These are phyloP conservation scores for Eupithecia vulgata DNA, from an alignment of 2,888 invertebrate genomes.

Conservation along the genomic window DNA sequence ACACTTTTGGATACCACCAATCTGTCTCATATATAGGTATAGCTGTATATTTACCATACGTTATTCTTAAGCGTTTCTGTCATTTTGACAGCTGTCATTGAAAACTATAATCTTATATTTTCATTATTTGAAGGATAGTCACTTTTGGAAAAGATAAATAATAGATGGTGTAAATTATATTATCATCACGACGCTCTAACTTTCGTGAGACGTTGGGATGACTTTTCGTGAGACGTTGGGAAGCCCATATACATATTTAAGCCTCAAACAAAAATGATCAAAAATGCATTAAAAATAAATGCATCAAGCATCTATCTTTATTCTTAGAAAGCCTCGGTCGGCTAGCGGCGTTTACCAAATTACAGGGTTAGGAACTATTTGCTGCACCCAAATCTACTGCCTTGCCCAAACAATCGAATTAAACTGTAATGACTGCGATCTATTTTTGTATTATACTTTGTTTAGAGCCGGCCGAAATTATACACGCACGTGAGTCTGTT, in stretches of 20 bases:
- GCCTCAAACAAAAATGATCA: slow-evolving; percentile 26
- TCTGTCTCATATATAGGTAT: no score
- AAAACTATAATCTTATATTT: no score
- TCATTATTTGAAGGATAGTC: no score
- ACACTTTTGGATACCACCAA: not conserved
- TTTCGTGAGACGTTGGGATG: no score
- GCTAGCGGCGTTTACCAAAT: slow-evolving; percentile 67
- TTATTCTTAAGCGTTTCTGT: no score
- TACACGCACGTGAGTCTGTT: slow-evolving; percentile 33
- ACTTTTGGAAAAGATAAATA: no score
- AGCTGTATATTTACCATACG: no score
- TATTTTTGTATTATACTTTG: slow-evolving; percentile 44
- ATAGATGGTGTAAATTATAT: no score
- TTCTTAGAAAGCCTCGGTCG: slow-evolving; percentile 61
- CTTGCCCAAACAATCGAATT: slow-evolving; percentile 80
- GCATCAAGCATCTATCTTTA: slow-evolving; percentile 46
- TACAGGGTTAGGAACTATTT: slow-evolving; percentile 71
- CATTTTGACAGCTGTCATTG: no score
- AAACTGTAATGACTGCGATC: slow-evolving; percentile 69
- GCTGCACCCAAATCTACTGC: slow-evolving; percentile 67
- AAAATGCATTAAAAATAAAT: slow-evolving; percentile 30
- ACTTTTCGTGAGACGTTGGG: no score
- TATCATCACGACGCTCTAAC: no score
- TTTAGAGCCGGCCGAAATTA: slow-evolving; percentile 36
- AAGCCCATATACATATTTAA: no score